Evolutionary conservation across 2,113 vertebrate species (phyloP).

Genomic region (Albula glossodonta): DNA sequence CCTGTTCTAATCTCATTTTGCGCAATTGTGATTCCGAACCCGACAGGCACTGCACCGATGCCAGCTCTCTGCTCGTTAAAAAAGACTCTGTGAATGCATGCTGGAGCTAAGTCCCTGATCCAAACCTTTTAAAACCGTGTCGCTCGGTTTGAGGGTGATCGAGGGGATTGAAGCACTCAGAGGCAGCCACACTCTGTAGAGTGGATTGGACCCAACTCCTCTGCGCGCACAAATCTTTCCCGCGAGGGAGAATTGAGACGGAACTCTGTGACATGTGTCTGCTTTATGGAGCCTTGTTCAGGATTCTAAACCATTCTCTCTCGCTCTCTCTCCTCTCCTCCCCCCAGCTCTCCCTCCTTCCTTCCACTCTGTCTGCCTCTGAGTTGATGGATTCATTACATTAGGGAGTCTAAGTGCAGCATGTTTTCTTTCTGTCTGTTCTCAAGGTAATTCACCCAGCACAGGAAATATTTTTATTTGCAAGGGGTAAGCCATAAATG

Average conservation of each 20-base stretch:
- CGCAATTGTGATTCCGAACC: neutral
- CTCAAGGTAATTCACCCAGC: neutral
- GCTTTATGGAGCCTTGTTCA: neutral
- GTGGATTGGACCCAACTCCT: neutral
- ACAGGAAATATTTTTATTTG: neutral
- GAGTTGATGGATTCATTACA: constrained; percentile 9
- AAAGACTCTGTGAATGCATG: neutral
- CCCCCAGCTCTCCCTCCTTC: neutral
- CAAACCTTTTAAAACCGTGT: neutral
- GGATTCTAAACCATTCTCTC: constrained; percentile 7
- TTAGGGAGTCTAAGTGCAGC: constrained; percentile 12
- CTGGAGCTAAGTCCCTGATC: neutral
- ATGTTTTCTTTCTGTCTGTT: constrained; percentile 1
- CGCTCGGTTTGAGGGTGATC: neutral
- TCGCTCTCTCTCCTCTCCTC: neutral
- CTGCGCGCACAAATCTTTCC: neutral
- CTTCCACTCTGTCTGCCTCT: neutral
- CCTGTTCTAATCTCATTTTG: neutral
- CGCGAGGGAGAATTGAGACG: neutral
- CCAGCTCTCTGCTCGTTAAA: neutral
- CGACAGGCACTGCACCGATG: neutral
- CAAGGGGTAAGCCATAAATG: neutral
- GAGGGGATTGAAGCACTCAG: neutral
- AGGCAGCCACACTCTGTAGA: neutral
- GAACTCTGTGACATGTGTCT: neutral